Evolutionary conservation across 64 coral and sea anemone genomes (phyloP).

Genomic region (Dendrophyllia cribrosa): DNA sequence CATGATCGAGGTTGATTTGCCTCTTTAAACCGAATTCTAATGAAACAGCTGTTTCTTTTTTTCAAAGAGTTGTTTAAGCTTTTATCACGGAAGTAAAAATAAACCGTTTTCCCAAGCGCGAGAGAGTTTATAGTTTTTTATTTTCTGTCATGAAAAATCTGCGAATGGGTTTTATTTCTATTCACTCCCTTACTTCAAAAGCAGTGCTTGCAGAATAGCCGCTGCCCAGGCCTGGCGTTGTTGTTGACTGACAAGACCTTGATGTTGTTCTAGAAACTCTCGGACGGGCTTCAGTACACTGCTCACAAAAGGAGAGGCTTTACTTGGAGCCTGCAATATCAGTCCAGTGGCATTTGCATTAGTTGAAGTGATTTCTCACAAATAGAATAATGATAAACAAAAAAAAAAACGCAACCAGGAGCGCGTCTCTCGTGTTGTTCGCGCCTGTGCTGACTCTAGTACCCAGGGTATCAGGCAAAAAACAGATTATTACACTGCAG

Average conservation of each 20-base stretch:
- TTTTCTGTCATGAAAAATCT: too few species aligned
- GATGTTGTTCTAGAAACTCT: conserved; percentile 71
- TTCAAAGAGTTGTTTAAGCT: too few species aligned
- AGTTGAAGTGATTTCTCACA: background rate
- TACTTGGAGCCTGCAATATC: conserved; percentile 54
- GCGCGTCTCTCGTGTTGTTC: too few species aligned
- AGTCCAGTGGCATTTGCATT: background rate
- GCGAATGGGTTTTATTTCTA: background rate
- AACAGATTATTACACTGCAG: too few species aligned
- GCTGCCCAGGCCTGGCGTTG: conserved; percentile 71
- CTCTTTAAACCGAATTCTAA: too few species aligned
- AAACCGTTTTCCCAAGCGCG: too few species aligned
- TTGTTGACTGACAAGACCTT: conserved; percentile 49
- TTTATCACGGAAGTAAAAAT: too few species aligned
- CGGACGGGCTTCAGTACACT: conserved; percentile 72
- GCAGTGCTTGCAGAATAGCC: conserved; percentile 77
- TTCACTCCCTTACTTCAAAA: conserved; percentile 66
- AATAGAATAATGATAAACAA: background rate
- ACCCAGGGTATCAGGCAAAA: too few species aligned
- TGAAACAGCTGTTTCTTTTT: too few species aligned
- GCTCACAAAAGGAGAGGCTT: conserved; percentile 84
- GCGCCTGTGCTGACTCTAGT: too few species aligned
- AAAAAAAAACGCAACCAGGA: background rate
- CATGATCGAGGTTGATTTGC: too few species aligned
- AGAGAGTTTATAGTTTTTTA: too few species aligned